These are phyloP conservation scores for Erebia epiphron DNA, from an alignment of 2,888 invertebrate species.

Conservation along the genomic window DNA sequence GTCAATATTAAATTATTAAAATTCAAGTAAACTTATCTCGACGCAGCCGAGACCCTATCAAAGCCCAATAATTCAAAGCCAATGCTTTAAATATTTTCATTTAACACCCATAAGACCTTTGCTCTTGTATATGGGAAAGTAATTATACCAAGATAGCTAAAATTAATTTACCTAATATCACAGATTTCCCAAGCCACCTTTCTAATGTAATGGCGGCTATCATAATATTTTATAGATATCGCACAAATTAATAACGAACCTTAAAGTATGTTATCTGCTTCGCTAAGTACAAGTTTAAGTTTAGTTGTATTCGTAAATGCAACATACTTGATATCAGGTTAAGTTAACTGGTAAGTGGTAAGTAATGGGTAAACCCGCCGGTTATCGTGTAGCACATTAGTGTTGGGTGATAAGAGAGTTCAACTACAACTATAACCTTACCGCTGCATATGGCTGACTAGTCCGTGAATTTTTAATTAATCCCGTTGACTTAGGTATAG, in stretches of 20 bases:
- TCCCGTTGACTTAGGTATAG: too few species aligned
- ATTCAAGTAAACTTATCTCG: too few species aligned
- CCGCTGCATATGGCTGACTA: constrained; percentile 25
- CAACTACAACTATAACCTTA: constrained; percentile 20
- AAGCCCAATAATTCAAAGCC: too few species aligned
- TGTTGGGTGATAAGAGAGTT: constrained; percentile 34
- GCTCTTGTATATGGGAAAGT: background rate
- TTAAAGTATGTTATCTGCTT: background rate
- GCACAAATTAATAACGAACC: background rate
- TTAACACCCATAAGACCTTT: background rate
- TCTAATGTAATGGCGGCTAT: constrained; percentile 3
- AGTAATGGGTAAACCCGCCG: constrained; percentile 20
- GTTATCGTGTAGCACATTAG: constrained; percentile 25
- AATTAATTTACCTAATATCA: background rate
- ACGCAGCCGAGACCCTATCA: too few species aligned
- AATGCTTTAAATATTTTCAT: too few species aligned
- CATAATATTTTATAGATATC: background rate
- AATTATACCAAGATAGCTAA: background rate
- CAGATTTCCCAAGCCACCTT: background rate
- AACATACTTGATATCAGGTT: constrained; percentile 8
- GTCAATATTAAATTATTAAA: too few species aligned
- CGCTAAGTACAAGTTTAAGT: constrained; percentile 3
- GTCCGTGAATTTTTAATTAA: too few species aligned
- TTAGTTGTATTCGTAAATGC: constrained; percentile 12
- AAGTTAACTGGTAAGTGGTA: constrained; percentile 7